Conservation (phyloP, 1,140 invertebrate species). For the Ctenoplectra terminalis region DNA sequence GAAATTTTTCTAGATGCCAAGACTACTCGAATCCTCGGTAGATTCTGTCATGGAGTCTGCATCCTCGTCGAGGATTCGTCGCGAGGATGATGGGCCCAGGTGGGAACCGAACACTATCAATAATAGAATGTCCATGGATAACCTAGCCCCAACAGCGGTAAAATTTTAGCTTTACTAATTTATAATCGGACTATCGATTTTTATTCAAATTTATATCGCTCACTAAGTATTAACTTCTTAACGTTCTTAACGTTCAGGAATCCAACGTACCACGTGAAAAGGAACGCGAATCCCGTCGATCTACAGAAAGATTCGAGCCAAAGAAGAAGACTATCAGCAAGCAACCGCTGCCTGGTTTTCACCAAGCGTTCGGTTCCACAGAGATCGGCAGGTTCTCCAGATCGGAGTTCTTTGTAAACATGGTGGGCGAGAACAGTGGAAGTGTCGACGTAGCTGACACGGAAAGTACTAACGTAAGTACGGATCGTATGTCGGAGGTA, state of each 20-base stretch:
- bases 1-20: slow-evolving; percentile 48
- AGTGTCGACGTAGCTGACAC: slow-evolving; percentile 33
- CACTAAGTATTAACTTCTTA: not conserved
- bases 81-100: slow-evolving; percentile 58
- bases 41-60: slow-evolving; percentile 50
- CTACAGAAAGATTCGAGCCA: slow-evolving; percentile 65
- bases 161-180: not conserved
- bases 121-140: slow-evolving; percentile 46
- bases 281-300: slow-evolving; percentile 53
- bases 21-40: slow-evolving; percentile 56
- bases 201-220: not conserved
- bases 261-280: slow-evolving; percentile 37
- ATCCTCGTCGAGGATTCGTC: slow-evolving; percentile 39
- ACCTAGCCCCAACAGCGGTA: slow-evolving; percentile 50
- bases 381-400: slow-evolving; percentile 89
- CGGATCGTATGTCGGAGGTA: slow-evolving; percentile 44
- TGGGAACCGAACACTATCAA: slow-evolving; percentile 55
- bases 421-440: slow-evolving; percentile 71
- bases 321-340: slow-evolving; percentile 65
- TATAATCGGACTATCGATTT: too few relatives aligned
- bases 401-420: slow-evolving; percentile 82
- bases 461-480: slow-evolving; percentile 60
- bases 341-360: slow-evolving; percentile 88
- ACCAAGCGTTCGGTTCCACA: slow-evolving; percentile 90
- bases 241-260: slow-evolving; percentile 31